Base-by-base conservation (phyloP, 2,888 invertebrate genomes). In the Lissonota sp. region DNA sequence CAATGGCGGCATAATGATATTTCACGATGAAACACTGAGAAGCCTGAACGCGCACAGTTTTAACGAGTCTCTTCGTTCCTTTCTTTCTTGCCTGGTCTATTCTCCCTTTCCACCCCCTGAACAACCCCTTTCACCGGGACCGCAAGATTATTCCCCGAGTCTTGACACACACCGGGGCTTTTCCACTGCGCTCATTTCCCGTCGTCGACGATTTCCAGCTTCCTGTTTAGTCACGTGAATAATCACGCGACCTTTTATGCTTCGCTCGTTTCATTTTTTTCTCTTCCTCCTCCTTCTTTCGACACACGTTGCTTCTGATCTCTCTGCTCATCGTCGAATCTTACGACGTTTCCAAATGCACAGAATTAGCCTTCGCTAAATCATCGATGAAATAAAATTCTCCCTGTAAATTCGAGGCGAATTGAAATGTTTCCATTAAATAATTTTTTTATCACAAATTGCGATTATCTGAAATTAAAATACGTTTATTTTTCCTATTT, bases 1-100 rank as follows among this genome's bases (percentile, higher is more conserved):
- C 70, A 49, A 14, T 39, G 10, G 3, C 16, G 40, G 12, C 14
- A 62, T 62, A 64, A 77, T 70, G 40, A 64, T 70, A 77, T 63
- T 70, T 55, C 46, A 70, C 46, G 49, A 14, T 46, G 16, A 70
- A 76, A 69, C 70, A 64, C 70, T 62, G 63, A 70, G 70, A 69
- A 49, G 70, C 63, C 55, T 70, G 62, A 40, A 63, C 62, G 53
- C 8, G 6, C 39, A 40, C 26, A 26, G 62, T 12, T 75, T 51
- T 69, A 69, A 76, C 55, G 69, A 76, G 44, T 53, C 55, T 42
- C 8, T 14, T 44, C 14, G 42, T 16, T 8, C 4, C 6, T 16
- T n/a, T 16, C 6, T 16, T 10, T 16, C 10, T n/a, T 42, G 5
- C n/a, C 60, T 26, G 26, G 26, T 26, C 26, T 26, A 26, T 26